Base-by-base conservation (phyloP, 1,140 invertebrate species). In the Papilio polytes region DNA sequence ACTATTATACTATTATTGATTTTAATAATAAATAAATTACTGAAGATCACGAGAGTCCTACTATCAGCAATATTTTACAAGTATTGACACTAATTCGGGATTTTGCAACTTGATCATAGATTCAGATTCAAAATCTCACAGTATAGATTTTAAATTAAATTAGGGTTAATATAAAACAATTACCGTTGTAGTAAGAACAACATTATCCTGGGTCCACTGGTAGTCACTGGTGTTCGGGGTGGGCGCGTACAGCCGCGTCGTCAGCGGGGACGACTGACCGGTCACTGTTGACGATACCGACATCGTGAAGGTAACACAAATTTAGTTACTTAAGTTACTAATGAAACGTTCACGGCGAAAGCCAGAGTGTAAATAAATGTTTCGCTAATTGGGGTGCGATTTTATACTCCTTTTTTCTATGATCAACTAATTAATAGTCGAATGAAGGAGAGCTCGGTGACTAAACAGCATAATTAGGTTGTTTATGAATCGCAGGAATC, bases 321-420 rank as follows among this genome's bases (percentile, higher is more conserved):
- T 36, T 36, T 48, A 74, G 51, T 48, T 18, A 26, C 44, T 80
- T 20, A 74, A 44, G 41, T 48, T 48, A 66, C 36, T 48, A 73
- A 78, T 72, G 73, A 73, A 77, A 80, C 77, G 81, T 81, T 78
- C 84, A 63, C 77, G 53, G 77, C 81, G 84, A 89, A 91, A 83
- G 86, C 78, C 74, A 78, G 83, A 84, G 31, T 81, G 70, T 80
- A 66, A 86, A 85, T 91, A 83, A 89, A 84, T 82, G 76, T 59
- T 85, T 81, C 66, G 74, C 80, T 82, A 80, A 80, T 86, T 83
- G 80, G 81, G 83, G 81, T 80, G 59, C 81, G 79, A 76, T 85
- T 89, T 88, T 91, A 91, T 86, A 85, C 80, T 82, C 80, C 83
- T 84, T 74, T 83, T 81, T 82, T 18, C 81, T 78, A 66, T 78